A percentile compares a stretch with the other conserved stretches of the same genome.
phyloP scores from a whole-genome alignment of 2,888 invertebrate genomes.

The Arenicola marina region DNA sequence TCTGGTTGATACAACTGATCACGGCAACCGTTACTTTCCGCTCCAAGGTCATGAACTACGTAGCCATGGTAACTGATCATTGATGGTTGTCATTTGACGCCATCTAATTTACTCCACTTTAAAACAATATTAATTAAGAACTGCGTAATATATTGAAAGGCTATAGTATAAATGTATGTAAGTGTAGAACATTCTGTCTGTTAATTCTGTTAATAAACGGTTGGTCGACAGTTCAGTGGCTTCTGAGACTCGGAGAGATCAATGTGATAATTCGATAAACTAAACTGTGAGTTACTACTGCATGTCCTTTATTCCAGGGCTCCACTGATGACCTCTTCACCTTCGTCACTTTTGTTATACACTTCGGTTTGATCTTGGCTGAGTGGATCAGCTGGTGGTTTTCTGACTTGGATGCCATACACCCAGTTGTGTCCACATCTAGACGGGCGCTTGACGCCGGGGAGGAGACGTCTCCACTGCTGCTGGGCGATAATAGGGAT shows the following conservation, averaged over 20 bases:
- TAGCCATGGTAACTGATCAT: neutral
- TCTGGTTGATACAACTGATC: slow-evolving; percentile 25
- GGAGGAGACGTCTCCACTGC: neutral
- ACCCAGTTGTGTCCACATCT: neutral
- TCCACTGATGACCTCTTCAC: slow-evolving; percentile 5
- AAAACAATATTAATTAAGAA: no score
- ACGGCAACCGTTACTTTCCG: slow-evolving; percentile 15
- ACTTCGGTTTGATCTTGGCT: slow-evolving; percentile 2
- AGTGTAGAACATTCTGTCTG: no score
- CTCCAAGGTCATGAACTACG: slow-evolving; percentile 3
- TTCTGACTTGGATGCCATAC: slow-evolving; percentile 8
- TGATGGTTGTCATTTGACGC: no score
- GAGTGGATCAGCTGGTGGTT: slow-evolving; percentile 5
- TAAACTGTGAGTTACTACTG: no score
- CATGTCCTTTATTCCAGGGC: no score
- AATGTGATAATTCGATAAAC: no score
- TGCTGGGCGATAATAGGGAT: neutral
- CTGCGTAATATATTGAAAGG: no score
- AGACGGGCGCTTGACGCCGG: neutral
- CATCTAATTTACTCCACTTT: no score
- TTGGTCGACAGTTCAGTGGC: neutral
- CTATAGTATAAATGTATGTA: no score
- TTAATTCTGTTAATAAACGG: neutral
- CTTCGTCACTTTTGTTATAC: slow-evolving; percentile 7
- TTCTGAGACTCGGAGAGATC: no score